A percentile compares a stretch with the other conserved stretches of the same genome.
phyloP scores from a whole-genome alignment of 1,140 invertebrate species.

The Triops longicaudatus region DNA sequence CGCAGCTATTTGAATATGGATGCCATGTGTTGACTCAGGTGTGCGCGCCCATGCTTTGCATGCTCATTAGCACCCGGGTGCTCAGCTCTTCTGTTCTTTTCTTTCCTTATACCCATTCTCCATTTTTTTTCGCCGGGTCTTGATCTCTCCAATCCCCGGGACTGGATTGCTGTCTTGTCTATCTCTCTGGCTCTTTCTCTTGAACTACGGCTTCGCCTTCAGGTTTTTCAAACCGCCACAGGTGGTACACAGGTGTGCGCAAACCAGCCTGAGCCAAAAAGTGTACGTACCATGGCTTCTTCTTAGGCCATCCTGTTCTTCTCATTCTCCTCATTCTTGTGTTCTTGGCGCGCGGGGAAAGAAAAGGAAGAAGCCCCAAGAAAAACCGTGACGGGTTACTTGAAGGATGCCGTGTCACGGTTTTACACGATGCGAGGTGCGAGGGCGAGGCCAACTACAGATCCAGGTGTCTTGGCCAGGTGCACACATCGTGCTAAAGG shows the following conservation, averaged over 20 bases:
- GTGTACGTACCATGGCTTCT: neutral
- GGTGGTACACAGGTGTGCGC: neutral
- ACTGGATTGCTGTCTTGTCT: slow-evolving; percentile 29
- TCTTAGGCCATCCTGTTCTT: neutral
- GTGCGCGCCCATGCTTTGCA: slow-evolving; percentile 13
- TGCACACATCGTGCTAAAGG: slow-evolving; percentile 14
- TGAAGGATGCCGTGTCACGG: slow-evolving; percentile 13
- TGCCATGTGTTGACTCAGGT: slow-evolving; percentile 14
- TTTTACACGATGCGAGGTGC: slow-evolving; percentile 14
- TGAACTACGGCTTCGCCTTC: neutral
- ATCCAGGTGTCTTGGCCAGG: slow-evolving; percentile 9
- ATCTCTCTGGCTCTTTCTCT: slow-evolving; percentile 25
- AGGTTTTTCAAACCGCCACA: slow-evolving; percentile 13
- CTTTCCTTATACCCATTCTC: slow-evolving; percentile 20
- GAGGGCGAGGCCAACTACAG: slow-evolving; percentile 7
- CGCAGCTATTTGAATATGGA: neutral
- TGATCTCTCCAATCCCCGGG: slow-evolving; percentile 22
- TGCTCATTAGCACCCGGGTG: slow-evolving; percentile 13
- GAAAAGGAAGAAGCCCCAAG: slow-evolving; percentile 1
- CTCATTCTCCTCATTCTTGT: slow-evolving; percentile 3
- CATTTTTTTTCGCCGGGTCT: slow-evolving; percentile 12
- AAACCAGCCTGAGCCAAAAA: neutral
- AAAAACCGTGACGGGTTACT: slow-evolving; percentile 6
- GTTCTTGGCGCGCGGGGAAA: neutral
- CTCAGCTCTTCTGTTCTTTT: slow-evolving; percentile 16